Conservation (phyloP, 2,113 vertebrate genomes). For the Chrysemys picta region DNA sequence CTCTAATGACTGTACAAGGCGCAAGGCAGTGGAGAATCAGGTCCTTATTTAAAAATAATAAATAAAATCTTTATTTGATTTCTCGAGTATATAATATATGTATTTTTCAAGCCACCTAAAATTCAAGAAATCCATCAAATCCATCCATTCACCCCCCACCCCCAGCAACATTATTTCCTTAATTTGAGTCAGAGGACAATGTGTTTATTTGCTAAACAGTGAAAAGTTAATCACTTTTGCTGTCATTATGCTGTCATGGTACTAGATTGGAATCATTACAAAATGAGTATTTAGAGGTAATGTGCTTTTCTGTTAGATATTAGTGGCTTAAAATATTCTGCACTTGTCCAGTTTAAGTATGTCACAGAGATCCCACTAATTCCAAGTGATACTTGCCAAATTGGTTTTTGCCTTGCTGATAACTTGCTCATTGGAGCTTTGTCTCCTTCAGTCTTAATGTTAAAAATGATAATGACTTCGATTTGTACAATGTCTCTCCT, state of each 20-base stretch:
- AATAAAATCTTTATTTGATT: neutral
- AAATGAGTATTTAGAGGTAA: neutral
- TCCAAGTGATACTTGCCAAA: slow-evolving; percentile 30
- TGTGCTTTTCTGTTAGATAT: neutral
- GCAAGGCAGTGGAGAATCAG: neutral
- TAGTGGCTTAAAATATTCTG: slow-evolving; percentile 23
- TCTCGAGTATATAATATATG: fast-evolving
- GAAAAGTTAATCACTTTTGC: slow-evolving; percentile 24
- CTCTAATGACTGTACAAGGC: neutral
- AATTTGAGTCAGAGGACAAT: neutral
- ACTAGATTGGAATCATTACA: neutral
- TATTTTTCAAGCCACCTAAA: neutral
- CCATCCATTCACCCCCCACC: neutral
- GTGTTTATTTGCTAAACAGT: slow-evolving; percentile 3
- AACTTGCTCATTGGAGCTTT: slow-evolving; percentile 17
- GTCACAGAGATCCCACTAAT: neutral
- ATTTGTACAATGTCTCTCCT: neutral
- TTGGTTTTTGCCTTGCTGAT: slow-evolving; percentile 23
- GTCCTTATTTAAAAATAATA: neutral
- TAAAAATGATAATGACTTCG: slow-evolving; percentile 4
- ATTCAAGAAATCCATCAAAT: neutral
- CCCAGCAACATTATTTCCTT: neutral
- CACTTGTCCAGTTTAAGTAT: neutral
- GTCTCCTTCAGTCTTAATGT: neutral
- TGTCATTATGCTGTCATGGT: neutral